A percentile compares a stretch with the other conserved stretches of the same genome.
These are phyloP conservation scores for Thaumatotibia leucotreta DNA, from an alignment of 1,140 invertebrate species.

Conservation along the genomic window DNA sequence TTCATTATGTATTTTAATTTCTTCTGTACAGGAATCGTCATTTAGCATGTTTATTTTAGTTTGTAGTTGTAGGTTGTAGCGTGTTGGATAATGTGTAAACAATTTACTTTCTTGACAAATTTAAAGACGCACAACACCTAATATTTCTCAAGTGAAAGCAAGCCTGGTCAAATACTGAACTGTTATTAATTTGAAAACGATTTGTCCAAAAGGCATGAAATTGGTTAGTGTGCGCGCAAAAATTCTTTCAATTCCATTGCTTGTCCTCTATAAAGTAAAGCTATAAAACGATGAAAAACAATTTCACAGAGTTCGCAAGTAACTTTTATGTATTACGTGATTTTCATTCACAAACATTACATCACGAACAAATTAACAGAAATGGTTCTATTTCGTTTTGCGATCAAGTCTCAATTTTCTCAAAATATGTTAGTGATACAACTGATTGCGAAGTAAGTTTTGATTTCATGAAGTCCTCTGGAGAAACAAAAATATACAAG, in stretches of 20 bases:
- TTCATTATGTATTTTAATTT: too few relatives aligned
- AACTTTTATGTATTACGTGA: background rate
- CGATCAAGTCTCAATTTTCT: too few relatives aligned
- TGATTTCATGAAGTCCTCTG: too few relatives aligned
- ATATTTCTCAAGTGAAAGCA: background rate
- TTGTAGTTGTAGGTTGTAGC: background rate
- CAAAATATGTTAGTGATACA: too few relatives aligned
- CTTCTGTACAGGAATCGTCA: background rate
- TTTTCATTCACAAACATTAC: background rate
- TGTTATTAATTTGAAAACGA: conserved; percentile 1
- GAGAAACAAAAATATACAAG: too few relatives aligned
- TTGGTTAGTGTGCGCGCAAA: background rate
- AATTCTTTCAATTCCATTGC: background rate
- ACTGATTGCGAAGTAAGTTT: too few relatives aligned
- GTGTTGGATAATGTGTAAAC: background rate
- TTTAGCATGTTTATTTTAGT: too few relatives aligned
- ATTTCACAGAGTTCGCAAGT: background rate
- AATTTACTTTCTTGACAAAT: background rate
- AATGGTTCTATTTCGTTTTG: background rate
- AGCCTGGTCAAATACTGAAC: background rate
- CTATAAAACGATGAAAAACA: background rate
- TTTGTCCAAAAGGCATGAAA: conserved; percentile 8
- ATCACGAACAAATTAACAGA: background rate
- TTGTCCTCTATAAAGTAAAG: background rate
- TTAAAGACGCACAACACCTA: background rate